Base-by-base conservation (phyloP, 2,888 invertebrate genomes). In the Scaptomyza cyrtandrae region DNA sequence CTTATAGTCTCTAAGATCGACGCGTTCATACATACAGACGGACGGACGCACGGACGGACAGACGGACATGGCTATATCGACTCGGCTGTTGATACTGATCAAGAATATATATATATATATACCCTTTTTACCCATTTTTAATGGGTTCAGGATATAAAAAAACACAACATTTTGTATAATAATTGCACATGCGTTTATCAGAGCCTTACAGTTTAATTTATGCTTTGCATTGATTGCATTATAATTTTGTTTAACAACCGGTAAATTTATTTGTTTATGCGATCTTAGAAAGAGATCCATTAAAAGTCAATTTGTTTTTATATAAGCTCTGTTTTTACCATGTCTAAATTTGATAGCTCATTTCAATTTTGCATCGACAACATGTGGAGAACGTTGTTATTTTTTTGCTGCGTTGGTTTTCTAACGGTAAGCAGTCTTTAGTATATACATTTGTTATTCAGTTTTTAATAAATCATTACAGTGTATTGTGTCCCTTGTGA, bases 121-220 rank as follows among this genome's bases (percentile, higher is more conserved):
- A n/a, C n/a, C n/a, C n/a, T n/a, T n/a, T n/a, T n/a, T n/a, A n/a
- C n/a, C n/a, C n/a, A n/a, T n/a, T n/a, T n/a, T n/a, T n/a, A n/a
- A n/a, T n/a, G n/a, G n/a, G n/a, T n/a, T n/a, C n/a, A n/a, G n/a
- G n/a, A n/a, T n/a, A n/a, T n/a, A n/a, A n/a, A 6, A 4, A 27
- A 1, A 27, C 2, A 56, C 33, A 49, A 31, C 19, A 44, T 31
- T 35, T 16, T 35, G 44, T 31, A 70, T 61, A 43, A 53, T 50
- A 48, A 60, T 49, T 70, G 46, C 50, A 41, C 61, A 45, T 62
- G 45, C 50, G 52, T 55, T 46, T 43, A 11, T 46, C 35, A 24
- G 0, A 24, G 24, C 24, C 24, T 5, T 3, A 24, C 3, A 24
- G 29, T 33, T 33, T 33, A 10, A 10, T 33, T 33, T 10, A 10